Conservation (phyloP, 2,797 vertebrate genomes). For the Acrossocheilus fasciatus region DNA sequence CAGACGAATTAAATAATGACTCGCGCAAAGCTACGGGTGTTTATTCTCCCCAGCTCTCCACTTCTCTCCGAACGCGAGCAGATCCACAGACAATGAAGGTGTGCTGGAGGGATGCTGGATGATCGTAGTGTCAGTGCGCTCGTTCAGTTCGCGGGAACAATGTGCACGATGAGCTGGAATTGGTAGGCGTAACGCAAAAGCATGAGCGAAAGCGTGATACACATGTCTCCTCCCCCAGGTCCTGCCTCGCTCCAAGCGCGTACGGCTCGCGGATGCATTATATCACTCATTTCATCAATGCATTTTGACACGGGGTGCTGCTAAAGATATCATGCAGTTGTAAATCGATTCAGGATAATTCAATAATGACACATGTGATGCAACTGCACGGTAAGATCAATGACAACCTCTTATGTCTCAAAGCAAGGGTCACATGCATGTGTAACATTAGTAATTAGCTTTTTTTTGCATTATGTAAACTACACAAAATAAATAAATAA, state of each 20-base stretch:
- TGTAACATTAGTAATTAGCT: neutral
- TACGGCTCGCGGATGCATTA: neutral
- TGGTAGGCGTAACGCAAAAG: slow-evolving; percentile 7
- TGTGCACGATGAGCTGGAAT: slow-evolving; percentile 14
- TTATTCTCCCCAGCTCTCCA: neutral
- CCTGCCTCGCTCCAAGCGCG: neutral
- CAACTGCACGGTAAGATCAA: neutral
- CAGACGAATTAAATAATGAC: neutral
- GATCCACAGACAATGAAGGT: slow-evolving; percentile 3
- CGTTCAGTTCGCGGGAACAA: slow-evolving; percentile 13
- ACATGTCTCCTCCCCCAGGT: slow-evolving; percentile 38
- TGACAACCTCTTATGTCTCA: neutral
- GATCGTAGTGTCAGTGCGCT: neutral
- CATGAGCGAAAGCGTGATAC: slow-evolving; percentile 38
- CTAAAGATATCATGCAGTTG: neutral
- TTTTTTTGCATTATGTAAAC: neutral
- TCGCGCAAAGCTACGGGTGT: neutral
- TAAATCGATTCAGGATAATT: neutral
- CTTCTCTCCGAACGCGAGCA: neutral
- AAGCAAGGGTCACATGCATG: neutral
- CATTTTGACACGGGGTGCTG: neutral
- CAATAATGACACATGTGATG: neutral
- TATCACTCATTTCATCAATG: neutral
- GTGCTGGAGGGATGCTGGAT: neutral
- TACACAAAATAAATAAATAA: neutral